A percentile compares a stretch with the other conserved stretches of the same genome.
phyloP scores from a whole-genome alignment of 1,140 invertebrate genomes.

The Apis cerana region DNA sequence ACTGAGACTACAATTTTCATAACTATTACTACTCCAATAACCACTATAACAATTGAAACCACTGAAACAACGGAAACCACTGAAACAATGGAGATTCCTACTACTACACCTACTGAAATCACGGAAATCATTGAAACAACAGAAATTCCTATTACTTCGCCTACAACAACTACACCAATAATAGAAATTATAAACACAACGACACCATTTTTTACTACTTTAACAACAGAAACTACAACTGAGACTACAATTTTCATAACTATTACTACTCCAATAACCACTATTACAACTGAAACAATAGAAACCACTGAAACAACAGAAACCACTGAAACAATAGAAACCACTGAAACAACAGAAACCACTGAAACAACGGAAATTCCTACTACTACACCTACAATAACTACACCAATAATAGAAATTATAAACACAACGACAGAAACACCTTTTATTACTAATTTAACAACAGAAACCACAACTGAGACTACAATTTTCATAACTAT shows the following conservation, averaged over 20 bases:
- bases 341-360: too few species aligned
- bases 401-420: too few species aligned
- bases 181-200: too few species aligned
- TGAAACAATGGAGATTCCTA: background rate
- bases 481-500: too few species aligned
- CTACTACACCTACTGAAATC: background rate
- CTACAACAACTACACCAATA: background rate
- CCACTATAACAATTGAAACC: background rate
- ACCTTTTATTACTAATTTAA: too few species aligned
- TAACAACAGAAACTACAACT: background rate
- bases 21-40: background rate
- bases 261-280: background rate
- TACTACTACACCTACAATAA: background rate
- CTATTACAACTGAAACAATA: too few species aligned
- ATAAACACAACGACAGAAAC: too few species aligned
- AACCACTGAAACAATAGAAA: too few species aligned
- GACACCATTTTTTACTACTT: too few species aligned
- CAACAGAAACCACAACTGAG: too few species aligned
- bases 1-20: background rate
- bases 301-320: too few species aligned
- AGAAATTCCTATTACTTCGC: background rate
- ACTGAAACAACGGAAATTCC: background rate
- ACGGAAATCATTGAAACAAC: background rate
- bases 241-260: background rate
- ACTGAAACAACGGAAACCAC: background rate